Conservation (phyloP, 2,888 invertebrate species). For the Clostera curtula region DNA sequence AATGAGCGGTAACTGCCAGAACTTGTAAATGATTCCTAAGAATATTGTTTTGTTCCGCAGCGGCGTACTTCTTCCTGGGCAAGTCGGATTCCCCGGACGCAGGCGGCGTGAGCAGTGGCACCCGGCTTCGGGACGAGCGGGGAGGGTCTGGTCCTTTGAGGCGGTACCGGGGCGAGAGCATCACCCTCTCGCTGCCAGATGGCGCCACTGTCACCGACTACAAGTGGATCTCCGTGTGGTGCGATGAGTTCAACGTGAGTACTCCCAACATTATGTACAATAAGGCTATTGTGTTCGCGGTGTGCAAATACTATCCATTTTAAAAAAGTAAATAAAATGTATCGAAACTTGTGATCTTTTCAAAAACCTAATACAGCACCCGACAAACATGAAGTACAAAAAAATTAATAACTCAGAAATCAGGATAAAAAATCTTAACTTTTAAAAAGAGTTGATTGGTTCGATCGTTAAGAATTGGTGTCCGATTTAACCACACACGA, state of each 20-base stretch:
- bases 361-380: no score
- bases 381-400: no score
- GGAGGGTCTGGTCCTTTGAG: slow-evolving; percentile 86
- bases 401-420: no score
- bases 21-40: neutral
- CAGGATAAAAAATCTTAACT: no score
- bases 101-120: slow-evolving; percentile 66
- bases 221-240: slow-evolving; percentile 94
- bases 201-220: slow-evolving; percentile 88
- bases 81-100: slow-evolving; percentile 79
- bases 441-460: no score
- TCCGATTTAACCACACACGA: no score
- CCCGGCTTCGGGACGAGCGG: slow-evolving; percentile 87
- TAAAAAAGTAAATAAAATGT: no score
- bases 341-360: no score
- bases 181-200: slow-evolving; percentile 90
- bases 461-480: no score
- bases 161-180: slow-evolving; percentile 86
- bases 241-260: slow-evolving; percentile 90
- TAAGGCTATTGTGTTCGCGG: no score
- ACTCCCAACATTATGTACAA: slow-evolving; percentile 4
- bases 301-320: no score
- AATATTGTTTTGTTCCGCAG: slow-evolving; percentile 61
- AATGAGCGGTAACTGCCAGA: no score
- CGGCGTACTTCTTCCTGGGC: slow-evolving; percentile 94